Conservation (phyloP, 2,888 invertebrate species). For the Glyphotaelius pellucidus region DNA sequence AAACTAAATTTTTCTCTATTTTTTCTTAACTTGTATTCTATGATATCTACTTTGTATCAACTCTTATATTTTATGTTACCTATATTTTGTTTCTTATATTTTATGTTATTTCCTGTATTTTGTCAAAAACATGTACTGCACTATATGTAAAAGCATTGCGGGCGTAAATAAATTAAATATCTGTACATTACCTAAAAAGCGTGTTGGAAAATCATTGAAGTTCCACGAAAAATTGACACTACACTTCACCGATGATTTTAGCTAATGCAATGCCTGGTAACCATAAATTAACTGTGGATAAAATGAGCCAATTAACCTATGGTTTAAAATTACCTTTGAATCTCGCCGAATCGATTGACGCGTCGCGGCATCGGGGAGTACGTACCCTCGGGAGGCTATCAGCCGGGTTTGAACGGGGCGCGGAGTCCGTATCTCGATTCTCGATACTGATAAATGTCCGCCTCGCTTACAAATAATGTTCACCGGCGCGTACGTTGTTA, state of each 20-base stretch:
- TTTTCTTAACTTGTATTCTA: too few relatives aligned
- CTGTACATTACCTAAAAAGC: too few relatives aligned
- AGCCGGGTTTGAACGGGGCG: not conserved
- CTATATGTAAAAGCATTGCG: too few relatives aligned
- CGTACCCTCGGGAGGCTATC: not conserved
- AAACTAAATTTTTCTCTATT: too few relatives aligned
- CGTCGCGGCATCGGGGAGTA: not conserved
- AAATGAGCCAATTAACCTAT: not conserved
- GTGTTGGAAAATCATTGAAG: too few relatives aligned
- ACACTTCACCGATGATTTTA: not conserved
- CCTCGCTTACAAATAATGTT: constrained; percentile 28
- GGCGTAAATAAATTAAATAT: too few relatives aligned
- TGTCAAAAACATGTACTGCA: too few relatives aligned
- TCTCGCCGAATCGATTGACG: not conserved
- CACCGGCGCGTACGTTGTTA: constrained; percentile 23
- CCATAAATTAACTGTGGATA: not conserved
- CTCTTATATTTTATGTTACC: too few relatives aligned
- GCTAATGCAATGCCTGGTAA: not conserved
- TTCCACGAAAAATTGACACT: too few relatives aligned
- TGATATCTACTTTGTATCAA: too few relatives aligned
- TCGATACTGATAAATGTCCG: constrained; percentile 39
- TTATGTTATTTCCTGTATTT: too few relatives aligned
- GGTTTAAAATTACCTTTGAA: not conserved
- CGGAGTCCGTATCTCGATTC: not conserved
- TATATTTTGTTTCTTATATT: too few relatives aligned